Evolutionary conservation across 2,888 invertebrate species (phyloP).

Genomic region (Tridacna crocea): DNA sequence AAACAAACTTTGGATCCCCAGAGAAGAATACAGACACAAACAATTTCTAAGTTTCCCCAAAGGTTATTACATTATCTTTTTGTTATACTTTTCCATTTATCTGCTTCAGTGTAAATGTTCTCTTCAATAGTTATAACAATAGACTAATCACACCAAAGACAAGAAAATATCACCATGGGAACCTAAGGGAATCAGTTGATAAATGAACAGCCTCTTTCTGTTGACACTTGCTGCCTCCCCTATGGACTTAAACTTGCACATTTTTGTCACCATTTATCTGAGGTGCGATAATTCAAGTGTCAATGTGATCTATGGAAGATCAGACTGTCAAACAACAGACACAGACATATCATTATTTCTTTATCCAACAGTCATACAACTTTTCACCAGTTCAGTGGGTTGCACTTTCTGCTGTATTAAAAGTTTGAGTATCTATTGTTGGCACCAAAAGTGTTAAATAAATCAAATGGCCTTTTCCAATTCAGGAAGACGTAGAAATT

Average conservation of each 20-base stretch:
- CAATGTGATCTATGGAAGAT: constrained; percentile 5
- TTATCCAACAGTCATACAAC: not conserved
- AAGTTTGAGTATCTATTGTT: no score
- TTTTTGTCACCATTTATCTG: constrained; percentile 7
- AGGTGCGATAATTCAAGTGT: not conserved
- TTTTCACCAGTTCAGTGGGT: no score
- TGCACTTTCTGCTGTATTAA: no score
- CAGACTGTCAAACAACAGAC: not conserved
- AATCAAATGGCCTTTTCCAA: no score
- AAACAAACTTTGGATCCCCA: no score
- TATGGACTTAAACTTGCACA: constrained; percentile 13
- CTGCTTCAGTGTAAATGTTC: not conserved
- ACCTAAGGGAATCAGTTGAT: constrained; percentile 15
- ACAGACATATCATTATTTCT: not conserved
- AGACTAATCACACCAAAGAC: constrained; percentile 23
- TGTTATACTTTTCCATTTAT: no score
- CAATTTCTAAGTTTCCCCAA: not conserved
- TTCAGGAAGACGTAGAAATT: no score
- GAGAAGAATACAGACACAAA: not conserved
- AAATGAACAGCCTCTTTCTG: constrained; percentile 14
- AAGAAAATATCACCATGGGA: constrained; percentile 29
- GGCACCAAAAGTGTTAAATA: no score
- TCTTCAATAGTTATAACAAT: constrained; percentile 9
- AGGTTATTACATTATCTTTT: not conserved
- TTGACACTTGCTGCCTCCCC: constrained; percentile 17